A percentile compares a stretch with the other conserved stretches of the same genome.
Conservation (phyloP, 2,888 invertebrate species). For the Salpingus planirostris region DNA sequence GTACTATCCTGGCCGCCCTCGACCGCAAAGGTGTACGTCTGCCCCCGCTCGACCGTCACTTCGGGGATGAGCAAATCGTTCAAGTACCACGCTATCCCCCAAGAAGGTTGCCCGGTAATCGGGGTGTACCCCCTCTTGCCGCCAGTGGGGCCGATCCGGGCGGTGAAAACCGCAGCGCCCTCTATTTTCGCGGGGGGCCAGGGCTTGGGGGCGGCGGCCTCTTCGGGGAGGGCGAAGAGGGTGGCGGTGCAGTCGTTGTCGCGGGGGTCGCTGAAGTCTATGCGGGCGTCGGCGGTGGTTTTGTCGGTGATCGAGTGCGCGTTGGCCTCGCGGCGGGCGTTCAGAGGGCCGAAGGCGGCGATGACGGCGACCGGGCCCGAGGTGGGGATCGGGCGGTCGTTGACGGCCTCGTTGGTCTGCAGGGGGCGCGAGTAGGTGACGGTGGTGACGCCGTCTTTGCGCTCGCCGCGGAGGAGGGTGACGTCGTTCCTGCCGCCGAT, state of each 20-base stretch:
- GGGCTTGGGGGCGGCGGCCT: constrained; percentile 47
- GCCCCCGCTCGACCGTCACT: constrained; percentile 76
- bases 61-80: constrained; percentile 86
- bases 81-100: constrained; percentile 91
- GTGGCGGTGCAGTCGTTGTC: constrained; percentile 66
- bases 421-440: constrained; percentile 72
- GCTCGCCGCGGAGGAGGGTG: constrained; percentile 62
- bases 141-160: constrained; percentile 76
- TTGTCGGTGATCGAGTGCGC: constrained; percentile 69
- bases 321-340: constrained; percentile 71
- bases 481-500: constrained; percentile 76
- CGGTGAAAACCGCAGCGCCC: constrained; percentile 38
- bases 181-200: constrained; percentile 59
- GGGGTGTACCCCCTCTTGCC: constrained; percentile 72
- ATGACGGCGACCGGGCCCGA: constrained; percentile 59
- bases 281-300: constrained; percentile 61
- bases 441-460: constrained; percentile 70
- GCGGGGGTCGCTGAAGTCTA: constrained; percentile 67
- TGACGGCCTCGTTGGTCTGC: constrained; percentile 62
- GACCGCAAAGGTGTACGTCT: constrained; percentile 75
- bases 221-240: constrained; percentile 52
- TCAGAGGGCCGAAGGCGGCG: constrained; percentile 80
- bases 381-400: constrained; percentile 46
- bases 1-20: constrained; percentile 77
- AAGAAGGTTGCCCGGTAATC: constrained; percentile 71